phyloP scores from a whole-genome alignment of 2,888 invertebrate genomes.

The Oligia strigilis region DNA sequence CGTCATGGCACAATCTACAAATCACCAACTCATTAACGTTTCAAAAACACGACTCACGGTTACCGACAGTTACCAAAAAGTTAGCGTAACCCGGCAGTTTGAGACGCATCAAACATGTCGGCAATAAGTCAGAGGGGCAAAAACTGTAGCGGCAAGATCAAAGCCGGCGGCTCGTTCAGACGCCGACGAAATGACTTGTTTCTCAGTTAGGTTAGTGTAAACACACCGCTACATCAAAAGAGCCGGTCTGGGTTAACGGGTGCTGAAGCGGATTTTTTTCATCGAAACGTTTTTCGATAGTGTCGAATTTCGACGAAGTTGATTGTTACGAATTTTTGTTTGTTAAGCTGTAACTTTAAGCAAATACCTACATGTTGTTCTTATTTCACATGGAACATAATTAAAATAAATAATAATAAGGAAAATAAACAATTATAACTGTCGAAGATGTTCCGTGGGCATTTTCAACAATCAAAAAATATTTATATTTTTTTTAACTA shows the following conservation, averaged over 20 bases:
- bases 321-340: conserved; percentile 19
- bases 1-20: conserved; percentile 49
- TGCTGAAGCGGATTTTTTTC: conserved; percentile 51
- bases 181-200: conserved; percentile 87
- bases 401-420: not conserved
- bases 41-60: conserved; percentile 65
- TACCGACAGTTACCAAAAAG: conserved; percentile 68
- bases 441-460: not conserved
- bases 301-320: conserved; percentile 45
- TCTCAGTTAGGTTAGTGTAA: conserved; percentile 89
- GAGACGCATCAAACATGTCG: conserved; percentile 74
- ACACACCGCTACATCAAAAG: conserved; percentile 88
- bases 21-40: conserved; percentile 65
- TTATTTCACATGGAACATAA: not conserved
- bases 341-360: not conserved
- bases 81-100: conserved; percentile 77
- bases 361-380: not conserved
- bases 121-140: conserved; percentile 83
- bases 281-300: conserved; percentile 46
- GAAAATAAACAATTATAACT: not conserved
- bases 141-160: conserved; percentile 85
- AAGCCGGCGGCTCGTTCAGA: conserved; percentile 80
- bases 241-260: conserved; percentile 73
- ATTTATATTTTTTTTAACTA: not conserved
- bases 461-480: not conserved